Percentiles rank a stretch among this genome's conserved stretches.
phyloP scores from a whole-genome alignment of 2,888 invertebrate genomes.

The Paralinhomoeus sp. region DNA sequence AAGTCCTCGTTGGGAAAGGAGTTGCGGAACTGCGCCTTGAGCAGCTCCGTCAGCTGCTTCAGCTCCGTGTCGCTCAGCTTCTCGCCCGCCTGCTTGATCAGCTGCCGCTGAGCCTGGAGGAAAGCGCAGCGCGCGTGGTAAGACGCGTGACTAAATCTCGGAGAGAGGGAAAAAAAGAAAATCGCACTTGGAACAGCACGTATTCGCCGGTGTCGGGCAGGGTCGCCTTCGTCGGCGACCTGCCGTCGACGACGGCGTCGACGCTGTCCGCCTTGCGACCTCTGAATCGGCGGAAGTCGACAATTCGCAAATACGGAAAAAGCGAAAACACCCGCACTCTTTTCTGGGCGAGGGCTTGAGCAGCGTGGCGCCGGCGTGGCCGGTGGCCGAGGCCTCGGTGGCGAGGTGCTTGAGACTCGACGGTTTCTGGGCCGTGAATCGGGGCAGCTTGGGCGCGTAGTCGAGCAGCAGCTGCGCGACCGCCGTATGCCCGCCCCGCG shows the following conservation, averaged over 20 bases:
- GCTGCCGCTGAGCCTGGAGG: conserved; percentile 6
- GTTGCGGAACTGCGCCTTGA: conserved; percentile 8
- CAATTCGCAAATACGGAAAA: too few relatives aligned
- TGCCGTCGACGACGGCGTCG: too few relatives aligned
- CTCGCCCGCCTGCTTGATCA: conserved; percentile 7
- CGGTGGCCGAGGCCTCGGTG: background rate
- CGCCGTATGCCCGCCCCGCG: conserved; percentile 84
- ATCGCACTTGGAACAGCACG: background rate
- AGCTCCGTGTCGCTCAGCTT: conserved; percentile 4
- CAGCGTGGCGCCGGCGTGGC: background rate
- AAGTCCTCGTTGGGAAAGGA: background rate
- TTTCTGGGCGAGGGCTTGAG: too few relatives aligned
- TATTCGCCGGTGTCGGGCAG: background rate
- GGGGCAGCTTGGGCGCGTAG: conserved; percentile 42
- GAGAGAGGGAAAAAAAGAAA: too few relatives aligned
- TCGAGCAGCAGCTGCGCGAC: conserved; percentile 83
- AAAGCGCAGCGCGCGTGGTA: background rate
- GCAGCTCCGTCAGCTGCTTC: conserved; percentile 14
- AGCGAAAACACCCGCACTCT: too few relatives aligned
- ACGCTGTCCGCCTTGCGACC: too few relatives aligned
- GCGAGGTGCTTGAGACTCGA: conserved; percentile 9
- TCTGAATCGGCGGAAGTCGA: too few relatives aligned
- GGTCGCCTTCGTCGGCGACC: background rate
- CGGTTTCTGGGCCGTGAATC: conserved; percentile 13
- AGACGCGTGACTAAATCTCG: background rate